These are phyloP conservation scores for Thunnus maccoyii DNA, from an alignment of 2,113 vertebrate species.

Conservation along the genomic window DNA sequence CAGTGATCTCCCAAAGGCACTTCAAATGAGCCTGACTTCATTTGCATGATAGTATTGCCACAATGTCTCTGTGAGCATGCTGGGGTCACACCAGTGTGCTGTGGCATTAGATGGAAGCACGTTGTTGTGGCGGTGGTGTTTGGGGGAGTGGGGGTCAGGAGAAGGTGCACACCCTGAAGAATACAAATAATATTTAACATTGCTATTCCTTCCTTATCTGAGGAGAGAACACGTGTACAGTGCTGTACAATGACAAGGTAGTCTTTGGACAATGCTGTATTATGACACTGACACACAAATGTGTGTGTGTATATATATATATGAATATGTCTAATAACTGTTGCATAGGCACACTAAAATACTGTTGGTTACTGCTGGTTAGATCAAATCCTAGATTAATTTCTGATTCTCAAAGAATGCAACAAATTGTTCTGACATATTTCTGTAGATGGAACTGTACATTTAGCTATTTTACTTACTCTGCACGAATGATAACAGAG, in stretches of 20 bases:
- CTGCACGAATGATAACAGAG: too few relatives aligned
- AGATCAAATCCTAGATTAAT: neutral
- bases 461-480: too few relatives aligned
- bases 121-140: constrained; percentile 33
- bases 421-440: too few relatives aligned
- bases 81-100: constrained; percentile 52
- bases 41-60: constrained; percentile 75
- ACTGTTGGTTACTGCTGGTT: neutral
- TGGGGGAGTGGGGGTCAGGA: neutral
- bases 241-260: neutral
- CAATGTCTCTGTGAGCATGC: constrained; percentile 41
- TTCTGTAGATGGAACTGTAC: too few relatives aligned
- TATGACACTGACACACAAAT: neutral
- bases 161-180: constrained; percentile 38
- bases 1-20: constrained; percentile 54
- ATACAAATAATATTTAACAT: constrained; percentile 40
- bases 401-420: neutral
- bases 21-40: constrained; percentile 53
- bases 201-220: constrained; percentile 52
- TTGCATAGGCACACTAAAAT: neutral
- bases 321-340: neutral
- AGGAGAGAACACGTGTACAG: constrained; percentile 10
- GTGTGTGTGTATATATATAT: neutral
- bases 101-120: constrained; percentile 49
- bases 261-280: neutral